Base-by-base conservation (phyloP, 2,888 invertebrate species). In the Sarcophaga caerulescens region DNA sequence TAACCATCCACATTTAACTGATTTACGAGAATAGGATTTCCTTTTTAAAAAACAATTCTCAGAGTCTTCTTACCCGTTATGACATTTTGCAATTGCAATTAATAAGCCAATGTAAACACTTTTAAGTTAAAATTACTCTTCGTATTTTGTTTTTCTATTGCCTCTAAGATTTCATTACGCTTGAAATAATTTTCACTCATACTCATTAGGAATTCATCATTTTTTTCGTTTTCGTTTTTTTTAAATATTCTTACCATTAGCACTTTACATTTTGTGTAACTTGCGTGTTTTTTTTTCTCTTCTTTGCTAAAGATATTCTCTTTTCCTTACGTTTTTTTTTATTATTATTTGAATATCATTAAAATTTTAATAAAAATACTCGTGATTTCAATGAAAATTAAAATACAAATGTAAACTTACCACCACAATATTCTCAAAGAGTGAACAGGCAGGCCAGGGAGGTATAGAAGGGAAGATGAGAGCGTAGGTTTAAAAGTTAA, bases 311-410 rank as follows among this genome's bases (percentile, higher is more conserved):
- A n/a, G n/a, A n/a, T n/a, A n/a, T n/a, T 79, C 68, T 69, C 75
- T 71, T 81, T 73, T 70, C 74, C 85, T 70, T 44, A 23, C 71
- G 45, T 71, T 45, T 25, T 59, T 14, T 52, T 80, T 76, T 81
- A n/a, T n/a, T n/a, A n/a, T 85, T 92, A 90, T 92, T 92, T 92
- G 92, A 90, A 91, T 88, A 92, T 92, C 92, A 92, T 92, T 92
- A 92, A 92, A 92, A 92, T 91, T 91, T 89, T 90, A 90, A 92
- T 90, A 90, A 89, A 77, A 81, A 71, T 83, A 35, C 35, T 35
- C 35, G 47, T 73, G 80, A 83, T 85, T 83, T 85, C 79, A 85
- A 76, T 83, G 73, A 83, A 83, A 85, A 77, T 80, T 83, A 83
- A 85, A 81, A 68, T 11, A 47, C 14, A 63, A 81, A 47, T 77